Percentiles rank a stretch among this genome's conserved stretches.
Evolutionary conservation across 53 echinoderm and acorn worm genomes (phyloP).

Genomic region (Temnopleurus reevesii): DNA sequence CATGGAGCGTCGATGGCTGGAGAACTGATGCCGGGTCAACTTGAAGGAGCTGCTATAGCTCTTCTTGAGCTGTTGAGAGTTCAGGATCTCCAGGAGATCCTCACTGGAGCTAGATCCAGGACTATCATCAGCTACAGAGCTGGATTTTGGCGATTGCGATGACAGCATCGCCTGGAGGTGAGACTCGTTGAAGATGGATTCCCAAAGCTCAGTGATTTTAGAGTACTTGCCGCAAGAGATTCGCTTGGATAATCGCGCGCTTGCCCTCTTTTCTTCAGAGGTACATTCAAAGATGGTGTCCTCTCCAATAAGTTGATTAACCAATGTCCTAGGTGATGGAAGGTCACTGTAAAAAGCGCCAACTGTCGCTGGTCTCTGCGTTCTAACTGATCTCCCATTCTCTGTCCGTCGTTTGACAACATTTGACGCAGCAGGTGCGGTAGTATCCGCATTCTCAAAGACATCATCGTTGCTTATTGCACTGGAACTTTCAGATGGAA

Average conservation of each 20-base stretch:
- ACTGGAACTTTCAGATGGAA: constrained; percentile 18
- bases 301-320: constrained; percentile 26
- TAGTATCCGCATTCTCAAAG: neutral
- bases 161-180: constrained; percentile 39
- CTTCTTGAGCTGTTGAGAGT: constrained; percentile 77
- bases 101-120: constrained; percentile 78
- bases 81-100: constrained; percentile 83
- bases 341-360: constrained; percentile 7
- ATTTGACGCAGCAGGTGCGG: neutral
- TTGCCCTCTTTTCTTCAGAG: constrained; percentile 56
- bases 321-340: constrained; percentile 50
- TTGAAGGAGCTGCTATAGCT: constrained; percentile 61
- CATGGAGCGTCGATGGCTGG: constrained; percentile 19
- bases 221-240: constrained; percentile 95
- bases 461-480: constrained; percentile 26
- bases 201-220: constrained; percentile 79
- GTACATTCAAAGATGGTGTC: constrained; percentile 53
- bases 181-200: constrained; percentile 68
- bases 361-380: constrained; percentile 29
- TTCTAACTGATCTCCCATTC: constrained; percentile 27
- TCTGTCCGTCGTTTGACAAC: constrained; percentile 58
- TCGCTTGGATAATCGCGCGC: constrained; percentile 78
- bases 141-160: neutral
- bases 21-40: constrained; percentile 2
- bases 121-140: constrained; percentile 34